Percentiles rank a stretch among this genome's conserved stretches.
phyloP scores from a whole-genome alignment of 2,888 invertebrate species.

The Orchesella flavescens region DNA sequence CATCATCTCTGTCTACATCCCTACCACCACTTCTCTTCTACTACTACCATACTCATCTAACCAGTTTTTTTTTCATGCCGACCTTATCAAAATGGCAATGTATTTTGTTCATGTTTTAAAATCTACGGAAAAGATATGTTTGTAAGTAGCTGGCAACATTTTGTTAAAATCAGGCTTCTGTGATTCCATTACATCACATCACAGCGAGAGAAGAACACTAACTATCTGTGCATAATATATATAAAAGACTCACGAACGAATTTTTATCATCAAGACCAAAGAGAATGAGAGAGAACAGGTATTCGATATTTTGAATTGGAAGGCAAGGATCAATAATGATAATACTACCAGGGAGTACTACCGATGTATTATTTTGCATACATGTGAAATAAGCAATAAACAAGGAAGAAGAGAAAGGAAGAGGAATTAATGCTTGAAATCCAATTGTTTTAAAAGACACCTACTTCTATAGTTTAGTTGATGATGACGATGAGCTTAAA shows the following conservation, averaged over 20 bases:
- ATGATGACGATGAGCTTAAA: too few relatives aligned
- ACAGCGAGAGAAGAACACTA: too few relatives aligned
- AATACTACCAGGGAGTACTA: not conserved
- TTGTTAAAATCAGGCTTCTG: conserved; percentile 5
- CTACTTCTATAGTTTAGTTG: too few relatives aligned
- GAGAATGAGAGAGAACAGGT: not conserved
- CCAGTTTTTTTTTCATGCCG: conserved; percentile 35
- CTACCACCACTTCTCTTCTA: not conserved
- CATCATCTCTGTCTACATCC: not conserved
- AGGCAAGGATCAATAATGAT: not conserved
- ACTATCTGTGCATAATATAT: not conserved
- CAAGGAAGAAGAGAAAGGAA: too few relatives aligned
- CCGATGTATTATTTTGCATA: too few relatives aligned
- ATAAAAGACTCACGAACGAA: too few relatives aligned
- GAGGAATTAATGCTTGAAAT: too few relatives aligned
- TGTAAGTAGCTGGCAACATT: conserved; percentile 13
- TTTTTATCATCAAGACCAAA: not conserved
- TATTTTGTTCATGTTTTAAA: conserved; percentile 2
- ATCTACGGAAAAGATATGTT: conserved; percentile 1
- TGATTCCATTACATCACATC: not conserved
- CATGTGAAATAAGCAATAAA: too few relatives aligned
- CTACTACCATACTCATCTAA: conserved; percentile 8
- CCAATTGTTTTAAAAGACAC: too few relatives aligned
- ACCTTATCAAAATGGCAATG: conserved; percentile 48
- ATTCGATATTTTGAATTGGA: not conserved